A percentile compares a stretch with the other conserved stretches of the same genome.
phyloP scores from a whole-genome alignment of 2,888 invertebrate species.

The Drosophila percnosoma region DNA sequence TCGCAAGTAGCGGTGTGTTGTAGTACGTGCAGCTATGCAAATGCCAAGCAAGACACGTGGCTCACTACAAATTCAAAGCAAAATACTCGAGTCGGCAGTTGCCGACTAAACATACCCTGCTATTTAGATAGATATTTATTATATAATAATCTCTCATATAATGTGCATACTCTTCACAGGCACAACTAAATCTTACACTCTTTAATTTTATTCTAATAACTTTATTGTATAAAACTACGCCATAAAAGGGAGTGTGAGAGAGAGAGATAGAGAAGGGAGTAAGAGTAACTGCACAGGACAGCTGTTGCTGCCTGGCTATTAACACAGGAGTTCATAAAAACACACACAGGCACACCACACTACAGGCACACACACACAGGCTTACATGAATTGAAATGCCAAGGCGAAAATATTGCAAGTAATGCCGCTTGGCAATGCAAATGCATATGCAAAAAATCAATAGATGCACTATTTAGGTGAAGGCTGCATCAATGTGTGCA shows the following conservation, averaged over 20 bases:
- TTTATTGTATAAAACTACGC: not conserved
- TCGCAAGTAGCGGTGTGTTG: slow-evolving; percentile 23
- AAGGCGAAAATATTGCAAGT: slow-evolving; percentile 39
- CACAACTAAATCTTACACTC: not conserved
- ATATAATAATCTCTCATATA: not conserved
- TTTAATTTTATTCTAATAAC: not conserved
- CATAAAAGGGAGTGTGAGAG: not conserved
- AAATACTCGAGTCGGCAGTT: not conserved
- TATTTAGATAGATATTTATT: not conserved
- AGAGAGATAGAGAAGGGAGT: slow-evolving; percentile 4
- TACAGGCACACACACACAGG: slow-evolving; percentile 13
- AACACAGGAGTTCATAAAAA: slow-evolving; percentile 40
- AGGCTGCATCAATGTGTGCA: slow-evolving; percentile 54
- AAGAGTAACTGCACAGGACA: slow-evolving; percentile 44
- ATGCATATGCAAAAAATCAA: slow-evolving; percentile 67
- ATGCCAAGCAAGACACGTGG: slow-evolving; percentile 65
- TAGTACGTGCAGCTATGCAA: slow-evolving; percentile 69
- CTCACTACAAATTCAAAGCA: slow-evolving; percentile 32
- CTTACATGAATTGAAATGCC: slow-evolving; percentile 13
- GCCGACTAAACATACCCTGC: not conserved
- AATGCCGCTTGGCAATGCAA: slow-evolving; percentile 61
- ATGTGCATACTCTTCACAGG: not conserved
- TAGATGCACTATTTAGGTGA: slow-evolving; percentile 73
- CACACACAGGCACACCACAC: slow-evolving; percentile 2
- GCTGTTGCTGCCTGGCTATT: slow-evolving; percentile 64